Evolutionary conservation across 2,113 vertebrate genomes (phyloP), one percentile per base, ranked within the genome.

Genomic region (Lepidothrix coronata): DNA sequence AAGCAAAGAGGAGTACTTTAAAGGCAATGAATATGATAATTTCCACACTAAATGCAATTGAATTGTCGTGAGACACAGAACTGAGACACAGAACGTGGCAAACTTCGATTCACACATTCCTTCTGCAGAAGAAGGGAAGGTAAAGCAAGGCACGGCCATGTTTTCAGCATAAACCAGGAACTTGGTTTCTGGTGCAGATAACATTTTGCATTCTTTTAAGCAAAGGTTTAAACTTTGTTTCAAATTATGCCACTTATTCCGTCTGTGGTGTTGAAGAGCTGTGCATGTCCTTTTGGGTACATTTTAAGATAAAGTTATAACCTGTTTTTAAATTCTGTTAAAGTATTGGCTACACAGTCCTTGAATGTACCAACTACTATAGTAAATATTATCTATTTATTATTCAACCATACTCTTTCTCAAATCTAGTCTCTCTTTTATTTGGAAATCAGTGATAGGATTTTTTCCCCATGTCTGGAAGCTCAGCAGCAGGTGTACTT

Each of bases 1-100:
- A 91, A 95, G 77, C 63, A 76, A 65, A 93, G 88, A 91, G 93
- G 94, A 95, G 96, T 96, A 93, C 74, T 91, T 84, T 54, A 77
- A 81, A 93, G 68, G 79, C 65, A 87, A 49, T 70, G 86, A 96
- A 94, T 94, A 77, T 89, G 88, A 55, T 92, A 75, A 95, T 95
- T 96, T 91, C 37, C 51, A 44, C n/a, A 23, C 43, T 65, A 91
- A 86, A 67, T 67, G 48, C 94, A 88, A 65, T 85, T 83, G 82
- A 93, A 93, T 96, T 92, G 87, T 96, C 73, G 76, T 62, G 87
- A 89, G 77, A 61, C 70, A 75, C 15, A 80, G 66, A 85, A 76
- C 51, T 62, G 87, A 89, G 77, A 61, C 70, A 75, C 15, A 80
- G 66, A 85, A 76, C 51, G 75, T 57, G n/a, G 67, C 78, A 86